Base-by-base conservation (phyloP, 2,797 vertebrate species). In the Tangara arthus region DNA sequence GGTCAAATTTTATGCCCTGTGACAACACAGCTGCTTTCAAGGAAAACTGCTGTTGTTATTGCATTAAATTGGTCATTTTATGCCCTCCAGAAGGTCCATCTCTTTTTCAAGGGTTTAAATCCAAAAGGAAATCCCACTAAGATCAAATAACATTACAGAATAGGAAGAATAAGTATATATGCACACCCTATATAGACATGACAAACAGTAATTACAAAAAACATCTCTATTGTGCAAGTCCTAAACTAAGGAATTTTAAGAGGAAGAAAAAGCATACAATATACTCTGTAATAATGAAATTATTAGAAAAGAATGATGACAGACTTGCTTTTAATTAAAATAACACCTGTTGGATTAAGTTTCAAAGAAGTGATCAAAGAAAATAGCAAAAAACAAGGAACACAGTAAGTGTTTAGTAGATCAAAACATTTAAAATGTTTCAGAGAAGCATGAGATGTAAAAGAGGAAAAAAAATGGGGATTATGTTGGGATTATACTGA, bases 301-400 rank as follows among this genome's bases (percentile, higher is more conserved):
- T 2, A 32, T 56, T 88, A 11, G 49, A 60, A 72, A 83, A 84
- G 44, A 90, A 81, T 0, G 5, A 86, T 42, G 71, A 57, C 17
- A 72, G 65, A 50, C 27, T 94, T 85, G 46, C 18, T 89, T 93
- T 82, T 87, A 93, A 94, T 94, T 94, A 94, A 89, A 93, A 71
- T 82, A 94, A 53, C 93, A 96, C 82, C 94, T 96, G 89, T 93
- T 90, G 70, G 85, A 26, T 96, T 90, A 79, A 79, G 46, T 94
- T 96, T 96, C 95, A 97, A 91, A 82, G 84, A 70, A 73, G 21
- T 9, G 66, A 94, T 93, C 85, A 96, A 94, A 95, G 95, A 84
- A 94, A 95, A 91, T 39, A 80, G 63, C 18, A 70, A 37, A 83
- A 96, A 94, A 94, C 63, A 93, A 91, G 66, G 57, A 34, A 63